Evolutionary conservation across 2,797 vertebrate genomes (phyloP), one percentile per base, ranked within the genome.

Genomic region (Erpetoichthys calabaricus): DNA sequence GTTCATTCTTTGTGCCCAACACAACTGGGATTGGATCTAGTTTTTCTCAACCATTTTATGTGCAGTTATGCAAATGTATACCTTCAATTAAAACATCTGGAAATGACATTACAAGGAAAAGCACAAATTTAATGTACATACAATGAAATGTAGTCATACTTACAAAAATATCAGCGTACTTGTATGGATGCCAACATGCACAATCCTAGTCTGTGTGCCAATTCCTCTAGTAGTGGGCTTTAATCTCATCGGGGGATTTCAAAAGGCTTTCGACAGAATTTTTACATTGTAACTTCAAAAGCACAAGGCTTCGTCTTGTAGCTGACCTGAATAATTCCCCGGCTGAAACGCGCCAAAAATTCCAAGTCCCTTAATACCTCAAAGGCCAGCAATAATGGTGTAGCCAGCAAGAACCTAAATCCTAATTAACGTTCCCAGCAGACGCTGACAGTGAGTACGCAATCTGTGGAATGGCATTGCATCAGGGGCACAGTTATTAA

Each of bases 351-450:
- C 41, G 4, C 41, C 42, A n/a, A 45, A 41, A 59, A 47, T 46
- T 45, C 45, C 46, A 43, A 52, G 44, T n/a, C 10, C 44, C n/a
- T 59, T 53, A 25, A 54, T 9, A 46, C 45, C 45, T 47, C 25
- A 47, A 53, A 49, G 47, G 47, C 7, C 47, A 49, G 45, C 45
- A 6, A 47, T n/a, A 45, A 10, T 47, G 53, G 45, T 49, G 25
- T 25, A 57, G 45, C 52, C 58, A 51, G 3, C 7, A 59, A 45
- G 52, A 54, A 49, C 9, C 47, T 55, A 55, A 55, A 59, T 53
- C 45, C 3, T 9, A 42, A 54, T n/a, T 45, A 52, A 53, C 7
- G 43, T 44, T 46, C 45, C 9, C 42, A 3, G 45, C 53, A 55
- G 58, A 43, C 50, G 53, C 53, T 42, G 3, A 49, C 10, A 54